These are phyloP conservation scores for Palythoa caribaeorum DNA, from an alignment of 92 coral and sea anemone species.

Conservation along the genomic window DNA sequence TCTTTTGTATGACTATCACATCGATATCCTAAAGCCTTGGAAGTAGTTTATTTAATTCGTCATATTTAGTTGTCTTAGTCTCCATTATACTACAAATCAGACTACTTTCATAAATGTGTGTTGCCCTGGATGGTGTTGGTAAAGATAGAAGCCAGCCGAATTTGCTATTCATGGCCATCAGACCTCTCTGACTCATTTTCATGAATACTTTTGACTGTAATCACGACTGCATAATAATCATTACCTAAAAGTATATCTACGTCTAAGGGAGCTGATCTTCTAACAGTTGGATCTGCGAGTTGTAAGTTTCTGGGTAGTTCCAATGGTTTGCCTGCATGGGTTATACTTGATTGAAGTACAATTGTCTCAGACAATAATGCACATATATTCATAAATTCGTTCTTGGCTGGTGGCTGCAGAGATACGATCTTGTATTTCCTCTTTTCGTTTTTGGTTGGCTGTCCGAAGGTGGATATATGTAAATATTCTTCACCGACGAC, in stretches of 20 bases:
- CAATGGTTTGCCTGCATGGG: background rate
- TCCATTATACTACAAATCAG: slow-evolving; percentile 14
- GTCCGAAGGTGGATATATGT: slow-evolving; percentile 16
- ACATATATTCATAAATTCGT: slow-evolving; percentile 8
- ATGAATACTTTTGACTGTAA: slow-evolving; percentile 9
- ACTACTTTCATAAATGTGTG: slow-evolving; percentile 20
- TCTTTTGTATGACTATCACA: slow-evolving; percentile 6
- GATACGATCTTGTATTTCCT: slow-evolving; percentile 6
- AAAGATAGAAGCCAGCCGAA: slow-evolving; percentile 21
- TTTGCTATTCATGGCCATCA: slow-evolving; percentile 19
- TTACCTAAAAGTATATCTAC: slow-evolving; percentile 13
- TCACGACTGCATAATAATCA: slow-evolving; percentile 11
- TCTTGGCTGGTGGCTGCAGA: slow-evolving; percentile 16
- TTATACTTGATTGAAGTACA: slow-evolving; percentile 22
- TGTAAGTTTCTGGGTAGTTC: slow-evolving; percentile 18
- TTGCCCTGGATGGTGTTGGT: slow-evolving; percentile 17
- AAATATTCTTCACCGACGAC: slow-evolving; percentile 5
- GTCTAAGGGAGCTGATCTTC: slow-evolving; percentile 14
- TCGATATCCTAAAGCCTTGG: background rate
- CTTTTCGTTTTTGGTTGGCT: slow-evolving; percentile 22
- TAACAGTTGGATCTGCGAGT: slow-evolving; percentile 25
- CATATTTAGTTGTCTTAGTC: slow-evolving; percentile 1
- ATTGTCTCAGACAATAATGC: slow-evolving; percentile 5
- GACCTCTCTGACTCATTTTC: slow-evolving; percentile 8
- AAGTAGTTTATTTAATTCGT: too few species aligned